Conservation (phyloP, 2,113 vertebrate genomes). For the Coturnix japonica region DNA sequence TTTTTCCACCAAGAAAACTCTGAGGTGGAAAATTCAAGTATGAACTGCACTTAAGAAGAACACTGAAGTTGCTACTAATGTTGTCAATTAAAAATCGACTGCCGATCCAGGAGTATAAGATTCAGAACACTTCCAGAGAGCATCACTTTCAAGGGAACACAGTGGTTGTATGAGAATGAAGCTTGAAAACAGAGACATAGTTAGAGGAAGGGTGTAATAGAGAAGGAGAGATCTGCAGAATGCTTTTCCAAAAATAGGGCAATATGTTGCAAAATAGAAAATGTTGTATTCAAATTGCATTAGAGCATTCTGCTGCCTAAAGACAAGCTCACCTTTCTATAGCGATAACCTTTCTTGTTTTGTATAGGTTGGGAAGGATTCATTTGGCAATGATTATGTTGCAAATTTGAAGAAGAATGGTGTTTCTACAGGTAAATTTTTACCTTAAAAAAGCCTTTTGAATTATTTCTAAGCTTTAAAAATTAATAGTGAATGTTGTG, state of each 20-base stretch:
- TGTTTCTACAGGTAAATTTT: constrained; percentile 90
- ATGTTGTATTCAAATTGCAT: constrained; percentile 31
- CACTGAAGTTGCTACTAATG: background rate
- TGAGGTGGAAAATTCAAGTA: background rate
- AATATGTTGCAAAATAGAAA: constrained; percentile 19
- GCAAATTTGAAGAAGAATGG: constrained; percentile 92
- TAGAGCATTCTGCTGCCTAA: constrained; percentile 49
- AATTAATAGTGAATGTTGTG: background rate
- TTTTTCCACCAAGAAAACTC: background rate
- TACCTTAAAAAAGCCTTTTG: background rate
- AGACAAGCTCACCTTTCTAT: background rate
- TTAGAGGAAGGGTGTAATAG: background rate
- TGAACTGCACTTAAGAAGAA: background rate
- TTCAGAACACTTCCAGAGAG: background rate
- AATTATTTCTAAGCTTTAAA: background rate
- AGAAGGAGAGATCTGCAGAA: background rate
- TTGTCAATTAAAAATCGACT: background rate
- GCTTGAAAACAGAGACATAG: background rate
- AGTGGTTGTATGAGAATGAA: background rate
- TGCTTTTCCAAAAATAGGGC: background rate
- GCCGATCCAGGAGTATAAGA: background rate
- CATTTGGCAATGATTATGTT: constrained; percentile 95
- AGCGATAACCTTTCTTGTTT: constrained; percentile 64
- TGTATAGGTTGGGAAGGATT: constrained; percentile 92
- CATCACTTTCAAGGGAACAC: background rate